A percentile compares a stretch with the other conserved stretches of the same genome.
These are phyloP conservation scores for Rotaria sp. DNA, from an alignment of 2,888 invertebrate genomes.

Conservation along the genomic window DNA sequence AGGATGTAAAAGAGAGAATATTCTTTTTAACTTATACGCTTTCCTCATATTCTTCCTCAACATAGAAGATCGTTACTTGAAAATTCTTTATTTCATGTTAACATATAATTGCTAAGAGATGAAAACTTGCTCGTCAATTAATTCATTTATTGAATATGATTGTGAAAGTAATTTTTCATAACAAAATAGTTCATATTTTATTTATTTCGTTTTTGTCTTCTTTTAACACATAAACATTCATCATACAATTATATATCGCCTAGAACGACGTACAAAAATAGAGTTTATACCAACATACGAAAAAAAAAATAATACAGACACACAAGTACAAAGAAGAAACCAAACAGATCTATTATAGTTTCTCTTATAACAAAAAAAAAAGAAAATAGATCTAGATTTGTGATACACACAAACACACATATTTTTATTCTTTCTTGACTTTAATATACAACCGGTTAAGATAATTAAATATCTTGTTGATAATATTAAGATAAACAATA, in stretches of 20 bases:
- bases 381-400: not conserved
- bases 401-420: not conserved
- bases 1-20: too few species aligned
- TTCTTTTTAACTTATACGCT: too few species aligned
- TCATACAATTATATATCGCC: slow-evolving; percentile 10
- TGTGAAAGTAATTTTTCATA: not conserved
- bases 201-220: not conserved
- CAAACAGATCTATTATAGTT: not conserved
- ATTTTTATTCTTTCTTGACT: not conserved
- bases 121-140: too few species aligned
- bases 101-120: too few species aligned
- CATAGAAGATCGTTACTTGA: too few species aligned
- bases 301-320: not conserved
- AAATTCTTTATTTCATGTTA: too few species aligned
- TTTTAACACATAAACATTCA: not conserved
- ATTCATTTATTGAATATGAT: too few species aligned
- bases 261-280: slow-evolving; percentile 7
- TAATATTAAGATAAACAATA: not conserved
- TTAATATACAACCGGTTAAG: slow-evolving; percentile 8
- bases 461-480: not conserved
- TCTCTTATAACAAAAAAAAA: not conserved
- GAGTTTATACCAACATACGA: not conserved
- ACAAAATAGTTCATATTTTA: not conserved
- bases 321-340: not conserved
- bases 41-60: too few species aligned